Evolutionary conservation across 2,888 invertebrate species (phyloP).

Genomic region (Lithosia quadra): DNA sequence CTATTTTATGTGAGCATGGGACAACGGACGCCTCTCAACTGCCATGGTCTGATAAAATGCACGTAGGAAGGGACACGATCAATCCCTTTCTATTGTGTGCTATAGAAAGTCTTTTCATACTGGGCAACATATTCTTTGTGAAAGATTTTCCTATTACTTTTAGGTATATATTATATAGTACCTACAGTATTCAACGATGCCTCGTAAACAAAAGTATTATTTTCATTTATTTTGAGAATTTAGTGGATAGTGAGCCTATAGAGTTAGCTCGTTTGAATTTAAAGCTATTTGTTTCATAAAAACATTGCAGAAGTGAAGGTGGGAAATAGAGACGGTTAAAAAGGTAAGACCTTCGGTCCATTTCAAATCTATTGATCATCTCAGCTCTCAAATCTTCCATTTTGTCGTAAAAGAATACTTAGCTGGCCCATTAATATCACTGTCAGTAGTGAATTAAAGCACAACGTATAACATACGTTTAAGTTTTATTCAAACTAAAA

Average conservation of each 20-base stretch:
- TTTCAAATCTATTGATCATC: too few relatives aligned
- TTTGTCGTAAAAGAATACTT: too few relatives aligned
- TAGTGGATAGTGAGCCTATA: not conserved
- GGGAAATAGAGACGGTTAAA: not conserved
- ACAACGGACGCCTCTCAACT: slow-evolving; percentile 62
- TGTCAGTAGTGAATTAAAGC: too few relatives aligned
- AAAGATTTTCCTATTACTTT: slow-evolving; percentile 42
- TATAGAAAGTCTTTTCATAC: slow-evolving; percentile 60
- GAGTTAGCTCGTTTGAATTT: not conserved
- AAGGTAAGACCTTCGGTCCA: too few relatives aligned
- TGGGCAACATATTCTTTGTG: slow-evolving; percentile 54
- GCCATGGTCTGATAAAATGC: slow-evolving; percentile 66
- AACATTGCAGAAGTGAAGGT: not conserved
- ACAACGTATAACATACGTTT: too few relatives aligned
- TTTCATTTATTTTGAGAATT: not conserved
- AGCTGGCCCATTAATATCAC: too few relatives aligned
- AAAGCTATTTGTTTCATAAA: not conserved
- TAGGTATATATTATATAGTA: too few relatives aligned
- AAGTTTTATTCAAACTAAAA: too few relatives aligned
- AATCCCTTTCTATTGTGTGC: slow-evolving; percentile 64
- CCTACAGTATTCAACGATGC: slow-evolving; percentile 39
- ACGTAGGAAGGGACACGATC: slow-evolving; percentile 63
- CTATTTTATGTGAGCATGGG: slow-evolving; percentile 56
- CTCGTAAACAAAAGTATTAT: not conserved
- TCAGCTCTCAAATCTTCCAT: too few relatives aligned